These are phyloP conservation scores for Catonia carolina DNA, from an alignment of 2,888 invertebrate species.

Conservation along the genomic window DNA sequence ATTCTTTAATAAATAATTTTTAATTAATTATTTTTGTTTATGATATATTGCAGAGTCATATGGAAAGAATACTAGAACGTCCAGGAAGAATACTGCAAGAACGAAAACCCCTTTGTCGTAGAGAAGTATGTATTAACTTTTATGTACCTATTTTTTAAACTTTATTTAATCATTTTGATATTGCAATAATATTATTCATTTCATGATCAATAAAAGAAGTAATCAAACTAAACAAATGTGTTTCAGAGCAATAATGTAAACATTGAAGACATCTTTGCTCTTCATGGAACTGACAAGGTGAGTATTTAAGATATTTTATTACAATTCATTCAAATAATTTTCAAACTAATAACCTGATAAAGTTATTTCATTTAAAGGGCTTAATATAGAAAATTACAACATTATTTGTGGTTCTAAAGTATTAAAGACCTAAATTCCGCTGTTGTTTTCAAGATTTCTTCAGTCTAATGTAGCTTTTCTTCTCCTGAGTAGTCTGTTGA, in stretches of 20 bases:
- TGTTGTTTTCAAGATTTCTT: too few relatives aligned
- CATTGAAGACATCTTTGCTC: constrained; percentile 58
- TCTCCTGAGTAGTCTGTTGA: too few relatives aligned
- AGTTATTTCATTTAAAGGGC: too few relatives aligned
- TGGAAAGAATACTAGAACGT: constrained; percentile 80
- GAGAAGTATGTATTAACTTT: constrained; percentile 43
- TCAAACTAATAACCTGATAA: not conserved
- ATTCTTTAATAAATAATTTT: too few relatives aligned
- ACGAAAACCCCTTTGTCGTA: constrained; percentile 46
- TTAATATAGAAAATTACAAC: too few relatives aligned
- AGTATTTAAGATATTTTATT: not conserved
- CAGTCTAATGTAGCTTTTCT: too few relatives aligned
- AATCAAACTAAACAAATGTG: not conserved
- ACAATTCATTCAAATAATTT: not conserved
- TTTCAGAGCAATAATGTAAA: constrained; percentile 57
- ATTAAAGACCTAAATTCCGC: too few relatives aligned
- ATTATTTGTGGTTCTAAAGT: too few relatives aligned
- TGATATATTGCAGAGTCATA: constrained; percentile 71
- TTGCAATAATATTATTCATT: not conserved
- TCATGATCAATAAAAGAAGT: not conserved
- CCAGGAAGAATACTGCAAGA: constrained; percentile 56
- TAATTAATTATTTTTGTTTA: too few relatives aligned
- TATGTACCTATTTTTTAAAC: not conserved
- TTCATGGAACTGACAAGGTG: constrained; percentile 34
- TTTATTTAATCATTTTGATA: not conserved